Conservation (phyloP, 2,888 invertebrate genomes). For the Monoplex corrugatus region DNA sequence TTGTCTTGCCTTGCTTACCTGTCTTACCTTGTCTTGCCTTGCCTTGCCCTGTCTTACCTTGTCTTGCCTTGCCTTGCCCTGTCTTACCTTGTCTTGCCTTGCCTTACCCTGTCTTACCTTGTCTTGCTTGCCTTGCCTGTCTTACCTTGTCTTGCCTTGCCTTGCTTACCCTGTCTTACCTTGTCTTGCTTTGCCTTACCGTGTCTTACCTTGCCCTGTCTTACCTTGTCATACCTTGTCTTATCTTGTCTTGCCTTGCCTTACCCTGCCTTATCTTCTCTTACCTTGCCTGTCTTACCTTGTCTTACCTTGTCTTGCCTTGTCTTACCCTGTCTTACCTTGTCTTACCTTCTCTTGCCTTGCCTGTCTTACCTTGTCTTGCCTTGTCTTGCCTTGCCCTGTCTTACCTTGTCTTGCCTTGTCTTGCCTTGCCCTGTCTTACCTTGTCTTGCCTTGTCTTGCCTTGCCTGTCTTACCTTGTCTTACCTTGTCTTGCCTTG, state of each 20-base stretch:
- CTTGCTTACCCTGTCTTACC: slow-evolving; percentile 49
- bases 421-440: too few relatives aligned
- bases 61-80: slow-evolving; percentile 43
- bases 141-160: too few relatives aligned
- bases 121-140: slow-evolving; percentile 50
- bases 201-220: slow-evolving; percentile 44
- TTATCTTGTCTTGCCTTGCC: background rate
- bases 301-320: background rate
- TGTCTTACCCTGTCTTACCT: background rate
- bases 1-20: slow-evolving; percentile 51
- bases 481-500: background rate
- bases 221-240: background rate
- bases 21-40: slow-evolving; percentile 46
- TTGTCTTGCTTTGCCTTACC: slow-evolving; percentile 49
- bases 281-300: background rate
- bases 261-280: too few relatives aligned
- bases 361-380: background rate
- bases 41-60: slow-evolving; percentile 42
- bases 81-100: slow-evolving; percentile 51
- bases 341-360: background rate
- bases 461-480: background rate
- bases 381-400: background rate
- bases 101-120: slow-evolving; percentile 50
- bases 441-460: background rate
- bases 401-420: background rate